phyloP scores from a whole-genome alignment of 2,797 vertebrate genomes.

The Chrysocyon brachyurus region DNA sequence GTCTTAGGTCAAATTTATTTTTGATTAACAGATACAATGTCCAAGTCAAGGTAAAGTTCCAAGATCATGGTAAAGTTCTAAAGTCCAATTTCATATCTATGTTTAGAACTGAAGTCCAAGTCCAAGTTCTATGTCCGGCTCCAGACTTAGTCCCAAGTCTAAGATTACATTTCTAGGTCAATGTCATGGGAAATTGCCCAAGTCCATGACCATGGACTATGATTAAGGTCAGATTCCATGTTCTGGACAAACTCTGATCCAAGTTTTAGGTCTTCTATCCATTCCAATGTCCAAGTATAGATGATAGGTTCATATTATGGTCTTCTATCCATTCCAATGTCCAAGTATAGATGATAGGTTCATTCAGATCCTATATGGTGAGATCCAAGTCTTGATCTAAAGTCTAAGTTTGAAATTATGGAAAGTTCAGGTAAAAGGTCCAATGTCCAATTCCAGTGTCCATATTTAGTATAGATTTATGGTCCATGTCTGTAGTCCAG shows the following conservation, averaged over 20 bases:
- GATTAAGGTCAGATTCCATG: not conserved
- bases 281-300: not conserved
- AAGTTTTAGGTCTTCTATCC: not conserved
- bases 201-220: not conserved
- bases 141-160: not conserved
- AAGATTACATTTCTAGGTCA: not conserved
- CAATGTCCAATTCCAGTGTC: not conserved
- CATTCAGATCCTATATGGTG: not conserved
- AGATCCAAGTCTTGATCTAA: not conserved
- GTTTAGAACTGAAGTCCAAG: not conserved
- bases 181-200: not conserved
- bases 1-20: not conserved
- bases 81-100: not conserved
- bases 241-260: not conserved
- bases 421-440: not conserved
- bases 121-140: not conserved
- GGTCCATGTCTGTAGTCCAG: not conserved
- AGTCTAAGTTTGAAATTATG: not conserved
- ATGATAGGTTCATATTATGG: not conserved
- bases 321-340: not conserved
- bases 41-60: not conserved
- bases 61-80: not conserved
- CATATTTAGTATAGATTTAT: not conserved
- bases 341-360: not conserved
- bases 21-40: not conserved